A percentile compares a stretch with the other conserved stretches of the same genome.
Conservation (phyloP, 2,797 vertebrate species). For the Eidolon dupreanum region DNA sequence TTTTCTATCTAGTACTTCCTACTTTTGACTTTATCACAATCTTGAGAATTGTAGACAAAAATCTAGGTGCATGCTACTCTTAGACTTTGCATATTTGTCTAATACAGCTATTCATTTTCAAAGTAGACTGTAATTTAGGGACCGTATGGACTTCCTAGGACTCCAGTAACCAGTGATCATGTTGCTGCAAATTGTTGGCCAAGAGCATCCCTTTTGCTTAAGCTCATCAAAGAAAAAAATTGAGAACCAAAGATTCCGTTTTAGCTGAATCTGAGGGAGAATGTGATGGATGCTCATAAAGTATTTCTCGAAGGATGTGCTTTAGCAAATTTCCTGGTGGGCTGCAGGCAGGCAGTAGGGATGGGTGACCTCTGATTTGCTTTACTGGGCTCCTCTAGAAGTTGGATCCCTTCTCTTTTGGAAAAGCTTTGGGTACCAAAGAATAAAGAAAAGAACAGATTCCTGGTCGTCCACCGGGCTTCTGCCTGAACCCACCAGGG, state of each 20-base stretch:
- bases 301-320: background rate
- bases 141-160: background rate
- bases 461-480: background rate
- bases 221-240: background rate
- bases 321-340: background rate
- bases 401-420: background rate
- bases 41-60: background rate
- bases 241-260: constrained; percentile 27
- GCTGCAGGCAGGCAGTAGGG: background rate
- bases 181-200: background rate
- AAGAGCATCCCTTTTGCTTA: background rate
- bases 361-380: background rate
- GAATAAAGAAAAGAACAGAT: background rate
- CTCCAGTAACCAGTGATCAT: background rate
- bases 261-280: background rate
- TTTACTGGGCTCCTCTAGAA: background rate
- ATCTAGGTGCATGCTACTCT: background rate
- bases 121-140: background rate
- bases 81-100: background rate
- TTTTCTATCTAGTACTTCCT: background rate
- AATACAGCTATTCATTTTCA: constrained; percentile 45
- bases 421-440: background rate
- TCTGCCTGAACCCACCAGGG: background rate
- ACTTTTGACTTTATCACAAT: constrained; percentile 32
- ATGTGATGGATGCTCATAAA: background rate